Base-by-base conservation (phyloP, 2,113 vertebrate genomes). In the Zingel zingel region DNA sequence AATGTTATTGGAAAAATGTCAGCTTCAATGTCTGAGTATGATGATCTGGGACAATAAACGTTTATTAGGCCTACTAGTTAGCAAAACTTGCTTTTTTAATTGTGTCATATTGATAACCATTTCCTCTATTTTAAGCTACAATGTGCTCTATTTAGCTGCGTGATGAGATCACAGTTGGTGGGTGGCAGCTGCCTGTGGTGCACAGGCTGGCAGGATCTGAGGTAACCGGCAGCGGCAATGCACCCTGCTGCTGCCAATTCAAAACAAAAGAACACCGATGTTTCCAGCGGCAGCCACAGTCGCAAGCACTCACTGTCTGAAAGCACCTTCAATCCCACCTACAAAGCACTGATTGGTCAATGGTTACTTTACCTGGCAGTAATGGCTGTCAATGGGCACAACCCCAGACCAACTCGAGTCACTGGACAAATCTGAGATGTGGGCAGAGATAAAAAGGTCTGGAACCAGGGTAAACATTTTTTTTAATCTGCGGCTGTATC, bases 91-190 rank as follows among this genome's bases (percentile, higher is more conserved):
- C 19, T n/a, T 9, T 21, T 39, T 45, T 16, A 47, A 30, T 19
- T 6, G 16, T 51, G 16, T 30, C 18, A 21, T 21, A 69, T 19
- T 53, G 66, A 5, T 51, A 36, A 19, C 25, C 27, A 69, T 36
- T 53, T 53, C 27, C 10, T 68, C 25, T 45, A 65, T 45, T 23
- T 65, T 65, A 47, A 45, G 39, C n/a, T 65, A n/a, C n/a, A 30
- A 25, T 16, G 11, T 16, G 4, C 23, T 68, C 25, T 27, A 47
- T 48, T 66, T 48, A 48, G 64, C 43, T n/a, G 53, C 45, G 5
- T 71, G 68, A 71, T 71, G 53, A 57, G 53, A 71, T 56, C 56
- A 71, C 33, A 71, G 53, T 45, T 11, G 53, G 69, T 25, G 53
- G 66, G 30, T 51, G 27, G 66, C 66, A 68, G 53, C 33, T 45